phyloP scores from a whole-genome alignment of 2,888 invertebrate genomes.

The Morinoia aosen region DNA sequence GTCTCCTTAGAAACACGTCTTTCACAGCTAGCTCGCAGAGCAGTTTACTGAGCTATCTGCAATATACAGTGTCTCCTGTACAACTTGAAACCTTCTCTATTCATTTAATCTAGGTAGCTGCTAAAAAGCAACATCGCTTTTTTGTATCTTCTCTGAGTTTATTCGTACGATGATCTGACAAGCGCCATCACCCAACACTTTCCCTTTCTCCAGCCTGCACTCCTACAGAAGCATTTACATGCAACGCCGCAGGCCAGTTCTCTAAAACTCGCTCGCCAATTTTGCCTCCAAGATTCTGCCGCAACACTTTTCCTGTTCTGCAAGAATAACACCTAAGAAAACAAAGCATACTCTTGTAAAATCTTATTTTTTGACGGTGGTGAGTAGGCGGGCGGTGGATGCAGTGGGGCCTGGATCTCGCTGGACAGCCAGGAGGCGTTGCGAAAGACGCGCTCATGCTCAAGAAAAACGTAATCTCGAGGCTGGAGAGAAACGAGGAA shows the following conservation, averaged over 20 bases:
- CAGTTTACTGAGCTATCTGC: neutral
- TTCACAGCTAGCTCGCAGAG: neutral
- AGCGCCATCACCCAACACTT: neutral
- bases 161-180: neutral
- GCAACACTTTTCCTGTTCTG: neutral
- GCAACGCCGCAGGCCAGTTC: neutral
- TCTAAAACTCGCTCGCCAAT: neutral
- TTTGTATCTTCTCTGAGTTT: neutral
- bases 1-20: neutral
- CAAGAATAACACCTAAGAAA: slow-evolving; percentile 12
- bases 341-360: neutral
- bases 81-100: no score
- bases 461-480: neutral
- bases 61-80: no score
- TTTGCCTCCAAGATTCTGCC: slow-evolving; percentile 3
- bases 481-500: neutral
- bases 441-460: neutral
- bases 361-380: neutral
- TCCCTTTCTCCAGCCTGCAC: neutral
- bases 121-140: neutral
- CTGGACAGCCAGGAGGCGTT: neutral
- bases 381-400: neutral
- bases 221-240: neutral
- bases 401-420: neutral
- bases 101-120: no score